Evolutionary conservation across 2,797 vertebrate genomes (phyloP).

Genomic region (Danio aesculapii): DNA sequence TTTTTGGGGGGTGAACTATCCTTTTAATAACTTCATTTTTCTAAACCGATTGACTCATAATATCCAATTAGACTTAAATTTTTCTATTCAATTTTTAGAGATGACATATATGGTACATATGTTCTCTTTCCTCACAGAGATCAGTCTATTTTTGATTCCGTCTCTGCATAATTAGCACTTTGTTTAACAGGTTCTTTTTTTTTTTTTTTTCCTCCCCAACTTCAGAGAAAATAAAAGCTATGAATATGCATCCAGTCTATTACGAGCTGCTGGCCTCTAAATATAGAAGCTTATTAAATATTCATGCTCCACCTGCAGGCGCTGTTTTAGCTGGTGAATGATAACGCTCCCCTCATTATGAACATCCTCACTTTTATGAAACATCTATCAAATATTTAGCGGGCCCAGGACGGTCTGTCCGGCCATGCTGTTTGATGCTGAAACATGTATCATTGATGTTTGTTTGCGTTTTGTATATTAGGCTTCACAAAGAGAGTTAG

Average conservation of each 20-base stretch:
- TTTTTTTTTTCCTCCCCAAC: slow-evolving; percentile 39
- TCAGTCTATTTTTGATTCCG: slow-evolving; percentile 50
- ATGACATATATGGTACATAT: neutral
- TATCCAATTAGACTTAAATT: neutral
- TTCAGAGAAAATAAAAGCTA: slow-evolving; percentile 69
- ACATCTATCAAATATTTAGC: slow-evolving; percentile 28
- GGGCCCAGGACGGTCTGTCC: neutral
- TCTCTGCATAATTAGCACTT: slow-evolving; percentile 52
- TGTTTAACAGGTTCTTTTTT: slow-evolving; percentile 59
- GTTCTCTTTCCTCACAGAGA: slow-evolving; percentile 46
- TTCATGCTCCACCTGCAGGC: slow-evolving; percentile 78
- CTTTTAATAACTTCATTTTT: neutral
- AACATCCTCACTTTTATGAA: slow-evolving; percentile 35
- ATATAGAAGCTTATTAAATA: slow-evolving; percentile 84
- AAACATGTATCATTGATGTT: neutral
- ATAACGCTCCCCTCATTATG: slow-evolving; percentile 46
- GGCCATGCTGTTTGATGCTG: neutral
- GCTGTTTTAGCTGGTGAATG: slow-evolving; percentile 72
- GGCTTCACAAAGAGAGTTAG: neutral
- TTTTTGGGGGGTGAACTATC: too few species aligned
- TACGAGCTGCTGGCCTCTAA: slow-evolving; percentile 75
- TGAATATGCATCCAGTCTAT: slow-evolving; percentile 80
- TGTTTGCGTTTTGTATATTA: neutral
- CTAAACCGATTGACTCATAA: neutral
- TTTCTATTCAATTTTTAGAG: neutral